A percentile compares a stretch with the other conserved stretches of the same genome.
phyloP scores from a whole-genome alignment of 2,797 vertebrate species.

The Phrynocephalus forsythii region DNA sequence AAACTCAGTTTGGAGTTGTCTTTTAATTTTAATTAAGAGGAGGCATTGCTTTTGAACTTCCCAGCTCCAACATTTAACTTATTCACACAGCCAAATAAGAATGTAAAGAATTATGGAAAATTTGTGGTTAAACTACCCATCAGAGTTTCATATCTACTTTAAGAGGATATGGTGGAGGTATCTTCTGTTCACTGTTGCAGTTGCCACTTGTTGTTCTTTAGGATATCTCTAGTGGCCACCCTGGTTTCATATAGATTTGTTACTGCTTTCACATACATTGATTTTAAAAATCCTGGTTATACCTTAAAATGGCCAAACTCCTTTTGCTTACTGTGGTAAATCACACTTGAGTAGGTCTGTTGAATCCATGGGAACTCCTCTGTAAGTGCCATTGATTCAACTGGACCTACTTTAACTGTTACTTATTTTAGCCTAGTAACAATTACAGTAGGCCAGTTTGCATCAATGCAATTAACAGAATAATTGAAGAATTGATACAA shows the following conservation, averaged over 20 bases:
- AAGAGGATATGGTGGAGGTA: neutral
- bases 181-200: neutral
- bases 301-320: too few relatives aligned
- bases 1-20: neutral
- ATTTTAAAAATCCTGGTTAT: neutral
- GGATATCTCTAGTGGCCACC: neutral
- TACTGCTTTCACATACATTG: neutral
- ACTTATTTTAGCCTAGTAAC: too few relatives aligned
- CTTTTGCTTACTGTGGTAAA: too few relatives aligned
- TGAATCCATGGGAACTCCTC: too few relatives aligned
- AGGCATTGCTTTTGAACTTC: neutral
- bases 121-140: neutral
- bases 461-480: too few relatives aligned
- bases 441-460: too few relatives aligned
- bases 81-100: neutral
- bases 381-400: too few relatives aligned
- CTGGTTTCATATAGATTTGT: neutral
- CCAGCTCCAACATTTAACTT: too few relatives aligned
- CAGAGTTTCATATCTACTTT: neutral
- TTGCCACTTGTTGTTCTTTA: neutral
- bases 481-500: too few relatives aligned
- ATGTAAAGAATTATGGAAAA: too few relatives aligned
- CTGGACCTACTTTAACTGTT: too few relatives aligned
- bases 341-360: too few relatives aligned
- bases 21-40: neutral